Percentiles rank a stretch among this genome's conserved stretches.
Conservation (phyloP, 2,888 invertebrate species). For the Arrhopalites spinosus region DNA sequence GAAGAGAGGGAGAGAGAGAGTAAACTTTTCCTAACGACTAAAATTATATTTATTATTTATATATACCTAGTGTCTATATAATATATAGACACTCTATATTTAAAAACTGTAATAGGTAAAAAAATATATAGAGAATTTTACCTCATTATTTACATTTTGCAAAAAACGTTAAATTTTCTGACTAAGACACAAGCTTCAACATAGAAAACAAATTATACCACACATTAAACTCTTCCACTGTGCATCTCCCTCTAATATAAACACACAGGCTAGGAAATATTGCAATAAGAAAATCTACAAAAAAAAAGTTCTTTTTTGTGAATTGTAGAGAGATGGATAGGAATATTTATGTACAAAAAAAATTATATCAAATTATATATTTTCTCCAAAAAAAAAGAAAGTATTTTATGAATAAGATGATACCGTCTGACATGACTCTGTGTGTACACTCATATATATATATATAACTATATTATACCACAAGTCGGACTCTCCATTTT, state of each 20-base stretch:
- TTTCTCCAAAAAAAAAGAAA: background rate
- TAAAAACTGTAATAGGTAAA: background rate
- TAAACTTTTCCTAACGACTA: slow-evolving; percentile 3
- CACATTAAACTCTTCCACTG: background rate
- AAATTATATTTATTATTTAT: too few species aligned
- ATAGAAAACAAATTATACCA: background rate
- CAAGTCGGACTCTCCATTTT: background rate
- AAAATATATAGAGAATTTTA: background rate
- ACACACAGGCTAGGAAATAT: too few species aligned
- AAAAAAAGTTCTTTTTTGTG: too few species aligned
- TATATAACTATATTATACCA: background rate
- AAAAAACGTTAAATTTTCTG: background rate
- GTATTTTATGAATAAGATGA: slow-evolving; percentile 7
- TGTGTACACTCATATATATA: background rate
- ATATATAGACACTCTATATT: too few species aligned
- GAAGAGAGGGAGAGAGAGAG: slow-evolving; percentile 1
- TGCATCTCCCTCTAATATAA: too few species aligned
- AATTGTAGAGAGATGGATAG: background rate
- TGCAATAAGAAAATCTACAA: too few species aligned
- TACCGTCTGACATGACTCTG: background rate
- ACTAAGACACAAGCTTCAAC: background rate
- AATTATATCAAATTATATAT: background rate
- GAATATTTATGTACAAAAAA: background rate
- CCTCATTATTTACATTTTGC: slow-evolving; percentile 1
- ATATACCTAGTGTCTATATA: too few species aligned